Evolutionary conservation across 2,888 invertebrate genomes (phyloP), one percentile per base, ranked within the genome.

Genomic region (Myathropa florea): DNA sequence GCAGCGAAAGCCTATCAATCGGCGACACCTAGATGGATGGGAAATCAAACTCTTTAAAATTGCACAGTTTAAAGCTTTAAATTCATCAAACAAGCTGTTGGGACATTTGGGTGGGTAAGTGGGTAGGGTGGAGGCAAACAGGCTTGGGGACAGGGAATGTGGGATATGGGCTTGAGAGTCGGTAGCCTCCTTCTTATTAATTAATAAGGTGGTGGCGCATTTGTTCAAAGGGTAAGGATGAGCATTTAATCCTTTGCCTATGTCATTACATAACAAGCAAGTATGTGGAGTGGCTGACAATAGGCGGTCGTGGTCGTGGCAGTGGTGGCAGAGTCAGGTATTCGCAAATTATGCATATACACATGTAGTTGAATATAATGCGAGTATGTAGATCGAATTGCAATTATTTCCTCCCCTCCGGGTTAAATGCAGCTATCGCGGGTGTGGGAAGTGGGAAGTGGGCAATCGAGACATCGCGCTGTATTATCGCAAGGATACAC

Each of bases 1-100:
- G 89, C 83, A 91, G 83, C 61, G 93, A 93, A n/a, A 93, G 88
- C 14, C 91, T 91, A 89, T 93, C 93, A 83, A 89, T 88, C 64
- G 90, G 87, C 23, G 91, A 90, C 76, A 93, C 91, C 93, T 93
- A 87, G 4, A 10, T 21, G 28, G 9, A 81, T 36, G 63, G 7
- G 21, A 24, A 71, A 64, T 21, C 6, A 46, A 21, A 70, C 57
- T 21, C 59, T 30, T 61, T 33, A 53, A 60, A 14, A 61, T 68
- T 18, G 46, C 18, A 24, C 26, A n/a, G 2, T 46, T 65, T 63
- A 72, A 73, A 61, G 59, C 63, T 64, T 70, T 79, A 73, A 75
- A 60, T 55, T 68, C 23, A 28, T 21, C 4, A 68, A 72, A 28
- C 18, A 10, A 23, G 3, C 26, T 53, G 60, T 61, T 26, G 30